A percentile compares a stretch with the other conserved stretches of the same genome.
Evolutionary conservation across 35 echinoderm and acorn worm species (phyloP).

Genomic region (Ophiothrix spiculata): DNA sequence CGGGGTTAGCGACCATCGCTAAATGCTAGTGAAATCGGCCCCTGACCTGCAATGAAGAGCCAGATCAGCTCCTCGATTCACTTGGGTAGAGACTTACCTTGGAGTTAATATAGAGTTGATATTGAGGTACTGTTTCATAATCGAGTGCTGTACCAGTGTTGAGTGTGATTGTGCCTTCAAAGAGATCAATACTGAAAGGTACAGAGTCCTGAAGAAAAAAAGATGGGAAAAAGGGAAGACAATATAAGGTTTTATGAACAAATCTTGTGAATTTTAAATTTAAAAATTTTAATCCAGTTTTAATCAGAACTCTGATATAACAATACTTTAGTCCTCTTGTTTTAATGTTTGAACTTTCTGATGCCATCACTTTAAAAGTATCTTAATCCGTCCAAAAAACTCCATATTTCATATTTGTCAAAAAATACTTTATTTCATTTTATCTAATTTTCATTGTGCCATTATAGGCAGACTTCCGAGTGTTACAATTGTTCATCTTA

Average conservation of each 20-base stretch:
- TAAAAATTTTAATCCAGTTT: too few species aligned
- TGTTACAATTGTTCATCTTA: too few species aligned
- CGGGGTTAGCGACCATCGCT: too few species aligned
- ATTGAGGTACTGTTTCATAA: background rate
- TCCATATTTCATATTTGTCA: background rate
- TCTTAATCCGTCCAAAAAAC: background rate
- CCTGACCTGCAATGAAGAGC: too few species aligned
- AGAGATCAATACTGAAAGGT: background rate
- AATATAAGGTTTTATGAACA: background rate
- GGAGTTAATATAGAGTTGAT: constrained; percentile 1
- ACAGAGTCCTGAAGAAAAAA: background rate
- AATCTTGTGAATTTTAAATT: too few species aligned
- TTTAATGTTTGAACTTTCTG: background rate
- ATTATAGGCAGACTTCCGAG: too few species aligned
- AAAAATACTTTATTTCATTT: too few species aligned
- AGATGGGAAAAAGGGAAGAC: background rate
- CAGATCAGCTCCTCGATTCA: too few species aligned
- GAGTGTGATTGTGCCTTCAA: background rate
- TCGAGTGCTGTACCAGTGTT: background rate
- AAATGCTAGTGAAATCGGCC: too few species aligned
- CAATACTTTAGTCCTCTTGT: background rate
- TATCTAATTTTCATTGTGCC: too few species aligned
- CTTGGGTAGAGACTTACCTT: background rate
- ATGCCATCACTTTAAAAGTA: background rate
- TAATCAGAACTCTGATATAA: too few species aligned